Conservation (phyloP, 2,888 invertebrate species). For the Rhingia rostrata region DNA sequence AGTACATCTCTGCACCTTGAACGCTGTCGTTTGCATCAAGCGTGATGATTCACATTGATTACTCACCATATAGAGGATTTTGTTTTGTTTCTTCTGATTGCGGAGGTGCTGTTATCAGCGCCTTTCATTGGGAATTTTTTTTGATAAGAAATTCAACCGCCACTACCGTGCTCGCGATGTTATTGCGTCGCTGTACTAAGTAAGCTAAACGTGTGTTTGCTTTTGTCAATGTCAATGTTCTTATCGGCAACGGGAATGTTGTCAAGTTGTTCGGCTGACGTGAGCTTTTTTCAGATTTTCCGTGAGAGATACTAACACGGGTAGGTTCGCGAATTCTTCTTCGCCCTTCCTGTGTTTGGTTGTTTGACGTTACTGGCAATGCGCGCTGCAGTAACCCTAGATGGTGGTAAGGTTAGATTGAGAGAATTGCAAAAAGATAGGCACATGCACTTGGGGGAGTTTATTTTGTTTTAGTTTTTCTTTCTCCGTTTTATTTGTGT, state of each 20-base stretch:
- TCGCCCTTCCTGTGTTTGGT: conserved; percentile 10
- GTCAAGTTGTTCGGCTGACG: neutral
- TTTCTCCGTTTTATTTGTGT: conserved; percentile 9
- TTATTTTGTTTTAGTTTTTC: conserved; percentile 13
- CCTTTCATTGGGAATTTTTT: conserved; percentile 34
- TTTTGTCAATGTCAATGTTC: conserved; percentile 56
- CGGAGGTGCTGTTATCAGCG: conserved; percentile 39
- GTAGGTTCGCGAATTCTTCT: conserved; percentile 20
- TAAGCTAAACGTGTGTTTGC: conserved; percentile 27
- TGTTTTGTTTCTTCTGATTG: neutral
- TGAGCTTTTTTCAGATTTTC: conserved; percentile 20
- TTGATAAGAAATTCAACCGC: conserved; percentile 48
- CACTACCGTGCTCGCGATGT: conserved; percentile 1
- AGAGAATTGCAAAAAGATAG: conserved; percentile 4
- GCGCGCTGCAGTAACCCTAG: conserved; percentile 1
- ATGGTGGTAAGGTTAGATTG: neutral
- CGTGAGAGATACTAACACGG: conserved; percentile 11
- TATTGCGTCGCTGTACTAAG: conserved; percentile 36
- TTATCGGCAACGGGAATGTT: conserved; percentile 35
- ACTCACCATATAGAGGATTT: conserved; percentile 17
- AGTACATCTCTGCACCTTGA: conserved; percentile 35
- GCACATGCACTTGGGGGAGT: conserved; percentile 13
- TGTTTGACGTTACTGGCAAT: neutral
- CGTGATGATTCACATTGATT: conserved; percentile 61
- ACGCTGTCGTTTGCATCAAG: conserved; percentile 22